Evolutionary conservation across 2,797 vertebrate species (phyloP), one percentile per base, ranked within the genome.

Genomic region (Chaetodon trifasciatus): DNA sequence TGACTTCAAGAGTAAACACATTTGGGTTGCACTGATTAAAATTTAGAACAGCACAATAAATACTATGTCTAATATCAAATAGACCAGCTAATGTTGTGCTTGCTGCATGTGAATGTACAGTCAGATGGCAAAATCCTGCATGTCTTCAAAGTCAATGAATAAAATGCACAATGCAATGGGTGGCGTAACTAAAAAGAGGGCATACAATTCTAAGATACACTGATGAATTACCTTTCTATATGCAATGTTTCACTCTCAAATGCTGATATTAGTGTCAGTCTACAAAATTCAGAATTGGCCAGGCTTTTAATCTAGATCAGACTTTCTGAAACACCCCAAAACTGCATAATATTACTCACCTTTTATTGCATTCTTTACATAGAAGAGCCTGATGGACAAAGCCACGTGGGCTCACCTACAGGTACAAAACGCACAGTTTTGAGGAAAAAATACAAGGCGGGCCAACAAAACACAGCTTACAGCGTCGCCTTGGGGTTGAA

Each of bases 401-500:
- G 3, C 8, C 44, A 78, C 6, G 6, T 17, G 37, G 19, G 24
- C 17, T 21, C 58, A 49, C 56, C 24, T 8, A 70, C 2, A 55
- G 19, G 5, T 24, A 56, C 42, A 76, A 64, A 74, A 47, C 39
- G 24, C 21, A n/a, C 12, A 6, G 5, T 32, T 80, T 53, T 32
- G 8, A 67, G 37, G 9, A 71, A 70, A 42, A 70, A 47, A 10
- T 39, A 42, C 4, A 15, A 2, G 16, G 24, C 32, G 0, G 5
- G 21, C 13, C 39, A 40, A 68, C 50, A n/a, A 44, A 75, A 67
- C 46, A 23, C 23, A 57, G 56, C 64, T 55, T 53, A 35, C 78
- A 60, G 16, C 57, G 23, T 62, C 53, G 70, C 52, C 16, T 21
- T 13, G 56, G 61, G 32, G 78, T 82, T 78, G 66, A 76, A 81